These are phyloP conservation scores for Formica selysi DNA, from an alignment of 1,140 invertebrate species.

Conservation along the genomic window DNA sequence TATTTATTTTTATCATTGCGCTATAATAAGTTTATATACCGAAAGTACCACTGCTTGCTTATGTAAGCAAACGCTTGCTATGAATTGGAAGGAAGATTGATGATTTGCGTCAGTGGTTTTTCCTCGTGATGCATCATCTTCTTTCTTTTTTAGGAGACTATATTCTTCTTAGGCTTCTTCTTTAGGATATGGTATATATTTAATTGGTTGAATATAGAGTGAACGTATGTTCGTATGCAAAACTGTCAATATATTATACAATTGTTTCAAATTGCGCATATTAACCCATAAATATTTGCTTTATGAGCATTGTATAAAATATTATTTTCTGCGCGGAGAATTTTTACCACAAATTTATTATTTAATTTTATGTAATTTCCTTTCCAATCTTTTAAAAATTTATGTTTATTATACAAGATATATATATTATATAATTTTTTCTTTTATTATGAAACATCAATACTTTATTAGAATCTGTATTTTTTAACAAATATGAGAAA, in stretches of 20 bases:
- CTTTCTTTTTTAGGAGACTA: neutral
- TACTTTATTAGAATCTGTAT: neutral
- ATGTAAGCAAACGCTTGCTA: neutral
- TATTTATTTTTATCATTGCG: neutral
- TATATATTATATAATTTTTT: neutral
- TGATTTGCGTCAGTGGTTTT: conserved; percentile 22
- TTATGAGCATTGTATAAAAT: too few species aligned
- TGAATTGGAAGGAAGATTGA: neutral
- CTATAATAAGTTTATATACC: conserved; percentile 29
- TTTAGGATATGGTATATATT: too few species aligned
- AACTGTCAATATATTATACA: too few species aligned
- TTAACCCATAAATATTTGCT: too few species aligned
- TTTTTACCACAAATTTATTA: too few species aligned
- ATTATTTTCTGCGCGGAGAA: too few species aligned
- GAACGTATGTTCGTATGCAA: too few species aligned
- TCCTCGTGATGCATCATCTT: neutral
- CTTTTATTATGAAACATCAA: neutral
- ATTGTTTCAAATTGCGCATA: too few species aligned
- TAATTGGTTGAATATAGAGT: too few species aligned
- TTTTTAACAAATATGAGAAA: neutral
- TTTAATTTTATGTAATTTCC: too few species aligned
- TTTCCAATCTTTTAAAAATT: too few species aligned
- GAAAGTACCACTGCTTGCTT: neutral
- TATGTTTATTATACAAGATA: neutral
- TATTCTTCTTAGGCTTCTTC: too few species aligned